Evolutionary conservation across 2,888 invertebrate genomes (phyloP).

Genomic region (Parapristionchus giblindavisi): DNA sequence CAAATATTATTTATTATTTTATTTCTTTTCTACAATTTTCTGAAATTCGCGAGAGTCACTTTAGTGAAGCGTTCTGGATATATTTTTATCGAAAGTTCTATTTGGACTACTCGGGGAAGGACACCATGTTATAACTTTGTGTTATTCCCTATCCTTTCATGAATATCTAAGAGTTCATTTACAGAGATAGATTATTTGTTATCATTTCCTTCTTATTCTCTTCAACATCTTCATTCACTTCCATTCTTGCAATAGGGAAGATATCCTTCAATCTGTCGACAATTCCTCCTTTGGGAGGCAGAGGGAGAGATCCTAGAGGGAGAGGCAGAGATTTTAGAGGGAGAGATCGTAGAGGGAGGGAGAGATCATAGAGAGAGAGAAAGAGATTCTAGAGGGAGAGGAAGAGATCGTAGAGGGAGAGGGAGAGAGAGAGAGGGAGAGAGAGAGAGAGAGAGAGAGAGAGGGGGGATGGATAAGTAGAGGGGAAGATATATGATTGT

Average conservation of each 20-base stretch:
- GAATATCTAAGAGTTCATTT: neutral
- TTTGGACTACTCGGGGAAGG: too few species aligned
- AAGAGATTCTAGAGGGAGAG: neutral
- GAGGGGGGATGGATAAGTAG: too few species aligned
- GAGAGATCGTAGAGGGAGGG: too few species aligned
- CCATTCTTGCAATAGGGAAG: neutral
- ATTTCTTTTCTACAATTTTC: neutral
- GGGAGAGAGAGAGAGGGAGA: neutral
- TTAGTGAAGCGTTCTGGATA: too few species aligned
- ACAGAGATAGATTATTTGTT: neutral
- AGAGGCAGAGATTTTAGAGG: conserved; percentile 9
- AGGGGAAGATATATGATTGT: too few species aligned
- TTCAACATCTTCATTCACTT: neutral
- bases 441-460: conserved; percentile 17
- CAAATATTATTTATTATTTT: conserved; percentile 52
- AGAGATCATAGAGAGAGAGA: too few species aligned
- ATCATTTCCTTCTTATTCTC: neutral
- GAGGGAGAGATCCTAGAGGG: neutral
- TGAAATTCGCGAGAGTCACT: too few species aligned
- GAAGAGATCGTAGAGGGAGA: conserved; percentile 13
- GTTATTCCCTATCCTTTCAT: neutral
- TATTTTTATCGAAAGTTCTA: too few species aligned
- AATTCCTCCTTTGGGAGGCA: neutral
- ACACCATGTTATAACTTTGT: too few species aligned
- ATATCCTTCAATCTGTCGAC: too few species aligned